These are phyloP conservation scores for Pseudochirops cupreus DNA, from an alignment of 2,797 vertebrate species.

Conservation along the genomic window DNA sequence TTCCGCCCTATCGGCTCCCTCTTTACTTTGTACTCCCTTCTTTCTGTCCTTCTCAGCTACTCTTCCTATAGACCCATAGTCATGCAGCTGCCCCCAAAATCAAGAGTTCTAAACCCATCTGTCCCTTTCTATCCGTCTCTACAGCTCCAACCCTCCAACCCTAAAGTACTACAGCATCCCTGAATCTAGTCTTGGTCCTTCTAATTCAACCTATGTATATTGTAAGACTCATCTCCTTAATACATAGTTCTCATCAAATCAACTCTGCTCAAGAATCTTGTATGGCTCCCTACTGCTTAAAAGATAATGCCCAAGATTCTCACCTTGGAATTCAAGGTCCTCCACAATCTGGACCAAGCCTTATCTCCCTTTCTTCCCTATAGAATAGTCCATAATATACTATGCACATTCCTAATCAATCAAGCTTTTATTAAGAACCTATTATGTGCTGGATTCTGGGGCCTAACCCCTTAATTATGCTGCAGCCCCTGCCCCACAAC, in stretches of 20 bases:
- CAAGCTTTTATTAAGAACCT: not conserved
- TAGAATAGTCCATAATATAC: not conserved
- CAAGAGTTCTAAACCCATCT: not conserved
- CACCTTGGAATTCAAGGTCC: not conserved
- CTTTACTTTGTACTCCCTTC: not conserved
- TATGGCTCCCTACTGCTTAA: not conserved
- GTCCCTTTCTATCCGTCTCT: not conserved
- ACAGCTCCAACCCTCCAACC: not conserved
- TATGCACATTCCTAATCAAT: not conserved
- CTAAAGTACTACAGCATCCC: not conserved
- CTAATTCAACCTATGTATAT: not conserved
- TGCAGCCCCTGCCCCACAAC: not conserved
- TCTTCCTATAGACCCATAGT: not conserved
- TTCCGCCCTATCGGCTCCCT: not conserved
- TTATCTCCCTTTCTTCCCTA: not conserved
- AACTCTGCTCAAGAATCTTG: not conserved
- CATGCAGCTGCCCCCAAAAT: not conserved
- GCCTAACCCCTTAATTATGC: not conserved
- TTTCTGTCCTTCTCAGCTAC: not conserved
- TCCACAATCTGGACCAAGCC: not conserved
- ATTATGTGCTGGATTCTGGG: not conserved
- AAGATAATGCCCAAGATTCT: not conserved
- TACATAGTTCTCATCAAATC: not conserved
- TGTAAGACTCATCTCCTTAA: not conserved
- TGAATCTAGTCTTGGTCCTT: not conserved